phyloP scores from a whole-genome alignment of 2,113 vertebrate species.

The Budorcas taxicolor region DNA sequence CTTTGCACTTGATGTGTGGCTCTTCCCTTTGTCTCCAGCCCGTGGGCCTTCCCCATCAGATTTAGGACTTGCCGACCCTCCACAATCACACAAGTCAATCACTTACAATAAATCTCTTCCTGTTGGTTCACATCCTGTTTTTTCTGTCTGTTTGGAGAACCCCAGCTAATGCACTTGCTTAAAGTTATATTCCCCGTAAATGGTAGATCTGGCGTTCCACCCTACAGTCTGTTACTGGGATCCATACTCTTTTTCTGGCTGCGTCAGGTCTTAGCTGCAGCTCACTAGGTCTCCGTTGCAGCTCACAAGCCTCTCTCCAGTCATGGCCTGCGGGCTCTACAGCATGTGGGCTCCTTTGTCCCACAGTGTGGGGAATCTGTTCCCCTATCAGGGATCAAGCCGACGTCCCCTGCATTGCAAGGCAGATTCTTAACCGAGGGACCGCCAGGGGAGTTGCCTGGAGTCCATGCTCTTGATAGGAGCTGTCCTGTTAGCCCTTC shows the following conservation, averaged over 20 bases:
- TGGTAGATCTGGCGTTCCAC: not conserved
- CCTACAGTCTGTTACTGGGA: not conserved
- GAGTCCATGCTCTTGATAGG: not conserved
- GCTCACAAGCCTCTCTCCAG: not conserved
- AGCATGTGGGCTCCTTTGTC: not conserved
- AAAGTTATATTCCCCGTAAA: not conserved
- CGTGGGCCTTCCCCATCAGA: not conserved
- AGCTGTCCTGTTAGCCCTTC: not conserved
- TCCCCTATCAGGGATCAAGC: not conserved
- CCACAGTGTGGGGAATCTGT: not conserved
- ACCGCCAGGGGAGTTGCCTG: fast-evolving
- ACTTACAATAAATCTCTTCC: not conserved
- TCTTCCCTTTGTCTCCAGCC: not conserved
- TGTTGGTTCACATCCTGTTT: not conserved
- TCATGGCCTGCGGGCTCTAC: fast-evolving
- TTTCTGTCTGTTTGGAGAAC: not conserved
- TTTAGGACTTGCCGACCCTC: not conserved
- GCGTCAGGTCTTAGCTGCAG: not conserved
- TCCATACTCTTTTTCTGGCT: not conserved
- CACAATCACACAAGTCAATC: not conserved
- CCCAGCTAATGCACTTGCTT: not conserved
- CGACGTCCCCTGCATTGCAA: not conserved
- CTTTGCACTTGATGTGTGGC: not conserved
- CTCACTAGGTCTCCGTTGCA: not conserved
- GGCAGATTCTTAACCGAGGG: not conserved